Base-by-base conservation (phyloP, 2,797 vertebrate species). In the Acrossocheilus fasciatus region DNA sequence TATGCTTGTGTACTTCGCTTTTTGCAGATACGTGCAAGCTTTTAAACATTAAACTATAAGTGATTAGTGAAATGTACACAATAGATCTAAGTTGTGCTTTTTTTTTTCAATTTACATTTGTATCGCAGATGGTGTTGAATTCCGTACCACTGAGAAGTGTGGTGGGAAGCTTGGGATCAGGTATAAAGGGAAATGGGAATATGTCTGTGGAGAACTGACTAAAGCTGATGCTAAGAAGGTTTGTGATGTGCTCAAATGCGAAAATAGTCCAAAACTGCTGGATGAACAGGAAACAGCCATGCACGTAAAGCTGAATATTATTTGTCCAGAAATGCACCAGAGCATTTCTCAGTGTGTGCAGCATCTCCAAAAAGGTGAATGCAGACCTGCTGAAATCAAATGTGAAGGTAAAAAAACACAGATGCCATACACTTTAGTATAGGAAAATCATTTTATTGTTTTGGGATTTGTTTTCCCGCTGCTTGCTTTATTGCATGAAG, bases 371-470 rank as follows among this genome's bases (percentile, higher is more conserved):
- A 1, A 23, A 7, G 14, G 8, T 3, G 1, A 11, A 3, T 77
- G 64, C 36, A 11, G 4, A 39, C 6, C 17, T 59, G 26, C 59
- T n/a, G 2, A 20, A 8, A 1, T 6, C 4, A 2, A 0, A 0
- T 1, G 0, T 0, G 2, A 10, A 0, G 0, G 10, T 11, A 6
- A 11, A 39, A 15, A 50, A 69, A 17, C 9, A 50, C 6, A 50
- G 9, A 34, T 4, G 14, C 30, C 2, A 9, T 68, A 36, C 64
- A 9, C 15, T 47, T 80, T 14, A 80, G 2, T 41, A 70, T 23
- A 41, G 43, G 7, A 43, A 82, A 30, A 80, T 62, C 0, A 5
- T 43, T 74, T 9, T 18, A 12, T 52, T 6, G 18, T 23, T 54
- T 11, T 73, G 3, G 30, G 20, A 43, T 66, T 62, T 47, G 17